phyloP scores from a whole-genome alignment of 2,888 invertebrate species.

The Drosophila villosipedis region DNA sequence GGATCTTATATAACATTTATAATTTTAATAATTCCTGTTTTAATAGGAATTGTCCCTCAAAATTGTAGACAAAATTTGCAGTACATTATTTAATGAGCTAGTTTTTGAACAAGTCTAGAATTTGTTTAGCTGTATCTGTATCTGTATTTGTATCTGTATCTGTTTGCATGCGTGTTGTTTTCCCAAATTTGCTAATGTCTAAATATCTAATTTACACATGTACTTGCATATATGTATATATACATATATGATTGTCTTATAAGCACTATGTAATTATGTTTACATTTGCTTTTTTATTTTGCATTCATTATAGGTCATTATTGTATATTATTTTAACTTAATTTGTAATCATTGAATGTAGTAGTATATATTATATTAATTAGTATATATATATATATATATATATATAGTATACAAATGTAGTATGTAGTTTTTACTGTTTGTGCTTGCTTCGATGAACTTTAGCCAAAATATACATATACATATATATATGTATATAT shows the following conservation, averaged over 20 bases:
- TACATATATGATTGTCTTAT: neutral
- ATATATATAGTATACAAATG: neutral
- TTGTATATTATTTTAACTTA: neutral
- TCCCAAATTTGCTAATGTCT: neutral
- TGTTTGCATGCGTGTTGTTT: neutral
- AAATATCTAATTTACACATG: neutral
- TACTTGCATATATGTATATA: neutral
- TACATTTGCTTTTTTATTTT: neutral
- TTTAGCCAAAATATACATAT: neutral
- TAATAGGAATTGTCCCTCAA: neutral
- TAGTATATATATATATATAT: neutral
- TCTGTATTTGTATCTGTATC: neutral
- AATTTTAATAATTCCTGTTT: neutral
- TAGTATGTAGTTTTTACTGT: neutral
- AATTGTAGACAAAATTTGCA: no score
- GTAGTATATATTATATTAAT: neutral
- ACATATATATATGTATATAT: no score
- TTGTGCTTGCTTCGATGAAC: neutral
- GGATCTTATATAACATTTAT: neutral
- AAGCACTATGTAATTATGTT: neutral
- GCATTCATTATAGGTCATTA: neutral
- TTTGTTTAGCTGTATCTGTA: neutral
- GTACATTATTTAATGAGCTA: neutral
- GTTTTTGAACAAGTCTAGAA: neutral
- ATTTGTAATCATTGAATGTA: neutral